phyloP scores from a whole-genome alignment of 2,797 vertebrate genomes.

The Pangasius sanitwongsei region DNA sequence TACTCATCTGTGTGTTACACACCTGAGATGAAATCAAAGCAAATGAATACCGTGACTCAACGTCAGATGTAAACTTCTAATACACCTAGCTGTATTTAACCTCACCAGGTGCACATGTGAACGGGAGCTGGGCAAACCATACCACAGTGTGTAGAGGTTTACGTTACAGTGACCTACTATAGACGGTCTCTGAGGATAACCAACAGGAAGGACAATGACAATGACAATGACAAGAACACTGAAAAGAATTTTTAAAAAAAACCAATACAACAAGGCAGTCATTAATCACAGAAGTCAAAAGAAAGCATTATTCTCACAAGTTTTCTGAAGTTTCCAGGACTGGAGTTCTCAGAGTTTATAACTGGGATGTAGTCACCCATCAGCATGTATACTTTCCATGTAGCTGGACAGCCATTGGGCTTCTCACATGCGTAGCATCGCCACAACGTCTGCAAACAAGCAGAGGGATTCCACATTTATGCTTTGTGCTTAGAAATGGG shows the following conservation, averaged over 20 bases:
- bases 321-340: slow-evolving; percentile 74
- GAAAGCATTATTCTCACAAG: slow-evolving; percentile 68
- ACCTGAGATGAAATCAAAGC: slow-evolving; percentile 13
- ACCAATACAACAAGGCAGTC: not conserved
- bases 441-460: slow-evolving; percentile 82
- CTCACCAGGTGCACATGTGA: slow-evolving; percentile 41
- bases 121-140: slow-evolving; percentile 23
- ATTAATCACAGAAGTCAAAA: slow-evolving; percentile 3
- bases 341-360: slow-evolving; percentile 70
- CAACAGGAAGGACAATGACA: slow-evolving; percentile 45
- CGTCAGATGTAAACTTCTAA: not conserved
- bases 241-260: slow-evolving; percentile 22
- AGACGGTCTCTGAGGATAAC: slow-evolving; percentile 36
- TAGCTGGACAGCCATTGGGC: slow-evolving; percentile 75
- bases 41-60: not conserved
- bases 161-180: slow-evolving; percentile 41
- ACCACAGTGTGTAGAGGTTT: slow-evolving; percentile 20
- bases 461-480: not conserved
- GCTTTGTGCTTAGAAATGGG: not conserved
- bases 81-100: slow-evolving; percentile 34
- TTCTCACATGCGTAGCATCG: slow-evolving; percentile 89
- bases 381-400: slow-evolving; percentile 87
- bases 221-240: slow-evolving; percentile 30
- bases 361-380: slow-evolving; percentile 67
- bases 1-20: not conserved